phyloP scores from a whole-genome alignment of 2,888 invertebrate species.

The Drosophila neonasuta region DNA sequence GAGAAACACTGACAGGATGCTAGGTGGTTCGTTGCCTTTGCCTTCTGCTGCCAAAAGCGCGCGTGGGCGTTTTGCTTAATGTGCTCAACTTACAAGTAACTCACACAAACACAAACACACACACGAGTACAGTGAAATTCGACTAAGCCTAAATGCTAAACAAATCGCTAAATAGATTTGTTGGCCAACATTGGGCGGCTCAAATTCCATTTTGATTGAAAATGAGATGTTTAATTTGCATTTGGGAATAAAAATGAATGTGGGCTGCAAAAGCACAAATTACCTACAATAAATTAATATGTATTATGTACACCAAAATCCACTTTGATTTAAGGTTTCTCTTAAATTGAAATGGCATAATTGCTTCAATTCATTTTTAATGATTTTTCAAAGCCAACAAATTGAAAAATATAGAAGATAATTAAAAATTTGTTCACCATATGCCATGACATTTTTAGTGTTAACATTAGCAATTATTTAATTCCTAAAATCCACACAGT shows the following conservation, averaged over 20 bases:
- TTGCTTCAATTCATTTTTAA: too few species aligned
- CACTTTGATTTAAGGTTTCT: too few species aligned
- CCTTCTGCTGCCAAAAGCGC: constrained; percentile 45
- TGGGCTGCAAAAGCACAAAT: not conserved
- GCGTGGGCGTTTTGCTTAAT: constrained; percentile 65
- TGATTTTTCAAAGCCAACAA: too few species aligned
- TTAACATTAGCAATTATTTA: too few species aligned
- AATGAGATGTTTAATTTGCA: not conserved
- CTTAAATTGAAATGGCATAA: too few species aligned
- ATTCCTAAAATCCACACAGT: too few species aligned
- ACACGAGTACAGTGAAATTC: constrained; percentile 27
- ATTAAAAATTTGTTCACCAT: too few species aligned
- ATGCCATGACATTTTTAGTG: too few species aligned
- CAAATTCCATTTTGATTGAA: constrained; percentile 1
- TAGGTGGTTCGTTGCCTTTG: constrained; percentile 38
- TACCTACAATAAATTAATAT: not conserved
- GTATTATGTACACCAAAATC: not conserved
- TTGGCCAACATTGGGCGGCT: not conserved
- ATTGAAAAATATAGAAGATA: too few species aligned
- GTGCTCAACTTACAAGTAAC: constrained; percentile 51
- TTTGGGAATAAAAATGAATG: not conserved
- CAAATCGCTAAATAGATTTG: constrained; percentile 2
- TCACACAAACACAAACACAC: constrained; percentile 22
- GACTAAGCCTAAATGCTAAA: constrained; percentile 11
- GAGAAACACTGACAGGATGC: constrained; percentile 56